Base-by-base conservation (phyloP, 1,140 invertebrate genomes). In the Lordiphosa stackelbergi region DNA sequence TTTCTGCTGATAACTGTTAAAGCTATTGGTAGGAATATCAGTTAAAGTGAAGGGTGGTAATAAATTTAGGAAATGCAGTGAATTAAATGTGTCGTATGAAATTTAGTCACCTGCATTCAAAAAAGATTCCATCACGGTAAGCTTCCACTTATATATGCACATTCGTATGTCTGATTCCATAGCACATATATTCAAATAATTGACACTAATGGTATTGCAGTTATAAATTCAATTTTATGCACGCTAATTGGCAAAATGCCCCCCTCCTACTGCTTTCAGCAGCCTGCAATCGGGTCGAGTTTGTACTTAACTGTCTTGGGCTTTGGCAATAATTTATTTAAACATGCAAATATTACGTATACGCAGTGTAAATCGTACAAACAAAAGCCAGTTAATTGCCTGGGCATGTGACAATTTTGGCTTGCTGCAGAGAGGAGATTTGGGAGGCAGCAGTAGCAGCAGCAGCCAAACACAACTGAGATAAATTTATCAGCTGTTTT, bases 401-500 rank as follows among this genome's bases (percentile, higher is more conserved):
- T 12, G 47, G 47, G 34, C 47, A 49, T 49, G 47, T 49, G 47
- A 35, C 43, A 49, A 34, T 31, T 31, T 31, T 46, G 43, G 11
- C 43, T 34, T 46, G 12, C n/a, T 31, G 28, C 24, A 31, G 8
- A 34, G 43, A 46, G 34, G 43, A 46, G 43, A 46, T 28, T 46
- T 46, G 28, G 28, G 6, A 31, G 24, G 24, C 24, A 28, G 5
- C 24, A 16, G n/a, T n/a, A n/a, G 16, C 16, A 31, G 28, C 28
- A 31, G 28, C 28, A 31, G 7, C 28, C 28, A 28, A 28, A 31
- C 28, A 31, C 28, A 31, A 8, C 28, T 31, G 52, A 69, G 46
- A 24, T 41, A 28, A 52, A 54, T 41, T 81, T 81, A 81, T 81
- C 77, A 83, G 72, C 75, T 83, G 71, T 81, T n/a, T n/a, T n/a